These are phyloP conservation scores for Luperina testacea DNA, from an alignment of 2,888 invertebrate genomes.

Conservation along the genomic window DNA sequence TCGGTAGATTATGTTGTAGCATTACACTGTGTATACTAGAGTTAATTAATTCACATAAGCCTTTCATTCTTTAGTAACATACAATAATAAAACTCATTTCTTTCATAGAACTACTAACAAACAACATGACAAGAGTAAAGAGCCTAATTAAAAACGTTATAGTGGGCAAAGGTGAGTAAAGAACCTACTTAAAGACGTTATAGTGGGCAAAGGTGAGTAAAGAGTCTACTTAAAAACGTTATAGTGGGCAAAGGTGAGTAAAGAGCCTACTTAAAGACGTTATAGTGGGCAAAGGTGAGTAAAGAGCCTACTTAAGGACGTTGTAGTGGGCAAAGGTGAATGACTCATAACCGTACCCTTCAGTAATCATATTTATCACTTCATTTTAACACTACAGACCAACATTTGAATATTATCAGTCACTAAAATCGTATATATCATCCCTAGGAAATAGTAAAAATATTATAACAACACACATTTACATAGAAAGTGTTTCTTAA, in stretches of 20 bases:
- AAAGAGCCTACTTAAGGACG: constrained; percentile 29
- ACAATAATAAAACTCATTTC: not conserved
- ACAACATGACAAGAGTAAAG: constrained; percentile 26
- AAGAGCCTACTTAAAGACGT: too few species aligned
- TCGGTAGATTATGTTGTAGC: not conserved
- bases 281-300: too few species aligned
- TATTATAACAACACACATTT: constrained; percentile 53
- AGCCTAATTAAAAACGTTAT: too few species aligned
- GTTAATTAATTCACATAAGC: constrained; percentile 21
- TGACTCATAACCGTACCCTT: constrained; percentile 37
- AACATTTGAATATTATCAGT: constrained; percentile 59
- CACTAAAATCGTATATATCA: constrained; percentile 49
- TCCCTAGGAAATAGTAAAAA: constrained; percentile 43
- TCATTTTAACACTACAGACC: constrained; percentile 50
- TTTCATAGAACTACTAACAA: not conserved
- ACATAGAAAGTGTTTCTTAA: constrained; percentile 62
- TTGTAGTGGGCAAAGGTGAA: constrained; percentile 43
- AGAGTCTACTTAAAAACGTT: too few species aligned
- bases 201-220: too few species aligned
- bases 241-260: too few species aligned
- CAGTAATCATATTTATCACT: constrained; percentile 52
- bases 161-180: too few species aligned
- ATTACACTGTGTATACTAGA: not conserved
- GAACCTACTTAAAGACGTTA: too few species aligned
- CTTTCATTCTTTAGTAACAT: constrained; percentile 30